Percentiles rank a stretch among this genome's conserved stretches.
These are phyloP conservation scores for Lepeophtheirus salmonis DNA, from an alignment of 1,140 invertebrate species.

Conservation along the genomic window DNA sequence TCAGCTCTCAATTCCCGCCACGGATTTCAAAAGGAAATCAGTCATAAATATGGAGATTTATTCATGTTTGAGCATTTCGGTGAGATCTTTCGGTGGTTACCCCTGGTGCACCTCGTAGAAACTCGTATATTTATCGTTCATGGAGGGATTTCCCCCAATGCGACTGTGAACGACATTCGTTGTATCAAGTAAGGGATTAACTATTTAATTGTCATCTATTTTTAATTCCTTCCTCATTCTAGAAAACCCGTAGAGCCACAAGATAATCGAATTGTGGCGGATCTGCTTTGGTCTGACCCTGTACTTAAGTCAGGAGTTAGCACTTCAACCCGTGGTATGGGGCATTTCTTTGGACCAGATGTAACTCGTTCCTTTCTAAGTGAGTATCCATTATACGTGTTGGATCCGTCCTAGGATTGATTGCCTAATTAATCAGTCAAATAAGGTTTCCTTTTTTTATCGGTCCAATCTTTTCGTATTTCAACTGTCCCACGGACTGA, in stretches of 20 bases:
- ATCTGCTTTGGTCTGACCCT: too few relatives aligned
- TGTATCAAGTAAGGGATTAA: not conserved
- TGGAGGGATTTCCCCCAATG: constrained; percentile 64
- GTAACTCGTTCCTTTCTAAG: constrained; percentile 54
- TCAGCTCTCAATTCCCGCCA: constrained; percentile 73
- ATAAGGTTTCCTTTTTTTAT: too few relatives aligned
- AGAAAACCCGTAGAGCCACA: too few relatives aligned
- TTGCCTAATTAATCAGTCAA: too few relatives aligned
- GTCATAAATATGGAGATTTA: constrained; percentile 34
- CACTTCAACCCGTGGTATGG: constrained; percentile 74
- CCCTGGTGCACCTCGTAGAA: constrained; percentile 66
- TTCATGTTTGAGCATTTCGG: constrained; percentile 56
- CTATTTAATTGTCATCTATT: constrained; percentile 51
- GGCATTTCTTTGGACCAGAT: constrained; percentile 75
- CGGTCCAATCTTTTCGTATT: too few relatives aligned
- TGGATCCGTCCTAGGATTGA: too few relatives aligned
- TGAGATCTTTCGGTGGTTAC: constrained; percentile 70
- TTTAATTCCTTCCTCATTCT: constrained; percentile 72
- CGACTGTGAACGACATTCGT: not conserved
- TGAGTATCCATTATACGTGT: too few relatives aligned
- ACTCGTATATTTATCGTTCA: constrained; percentile 67
- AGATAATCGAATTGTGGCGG: too few relatives aligned
- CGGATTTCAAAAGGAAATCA: constrained; percentile 15
- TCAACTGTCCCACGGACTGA: too few relatives aligned
- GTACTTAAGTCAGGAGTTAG: too few relatives aligned